Evolutionary conservation across 2,888 invertebrate species (phyloP), one percentile per base, ranked within the genome.

Genomic region (Calephelis perditalis): DNA sequence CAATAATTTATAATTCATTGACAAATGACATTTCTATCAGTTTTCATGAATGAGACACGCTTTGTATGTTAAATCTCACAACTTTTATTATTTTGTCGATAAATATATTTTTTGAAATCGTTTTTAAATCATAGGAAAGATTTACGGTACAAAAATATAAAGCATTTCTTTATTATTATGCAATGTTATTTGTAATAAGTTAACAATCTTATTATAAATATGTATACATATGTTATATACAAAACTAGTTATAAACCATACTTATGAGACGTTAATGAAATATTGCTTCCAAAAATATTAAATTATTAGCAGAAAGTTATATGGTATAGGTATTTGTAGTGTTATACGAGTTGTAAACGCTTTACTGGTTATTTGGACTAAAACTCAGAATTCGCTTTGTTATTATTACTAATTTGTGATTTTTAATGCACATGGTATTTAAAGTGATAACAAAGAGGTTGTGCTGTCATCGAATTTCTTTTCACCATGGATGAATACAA

Each of bases 221-320:
- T 79, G 81, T 87, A 89, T 86, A 88, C 82, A 86, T 84, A 86
- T 86, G 84, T 86, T 87, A 86, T 84, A 84, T 84, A 86, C 79
- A 79, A 83, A 79, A 79, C 80, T 84, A 82, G 80, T 75, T 71
- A 83, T 74, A 80, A 81, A 76, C 77, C 73, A 77, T 79, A 86
- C 81, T 85, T 86, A 87, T 84, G 84, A 86, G 81, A 82, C 71
- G 76, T 84, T 82, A 79, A 83, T 52, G 49, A 67, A 82, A 82
- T 79, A 81, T 86, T 84, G 89, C 88, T 89, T 89, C 88, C 89
- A 86, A 80, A 80, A 75, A 12, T 59, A 56, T 78, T 72, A 76
- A 77, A 77, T 77, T 73, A 76, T 76, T 73, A 75, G 70, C 58
- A 58, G 72, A 76, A 78, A 82, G 73, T 76, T 75, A 79, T 60